Evolutionary conservation across 1,140 invertebrate genomes (phyloP).

Genomic region (Riptortus pedestris): DNA sequence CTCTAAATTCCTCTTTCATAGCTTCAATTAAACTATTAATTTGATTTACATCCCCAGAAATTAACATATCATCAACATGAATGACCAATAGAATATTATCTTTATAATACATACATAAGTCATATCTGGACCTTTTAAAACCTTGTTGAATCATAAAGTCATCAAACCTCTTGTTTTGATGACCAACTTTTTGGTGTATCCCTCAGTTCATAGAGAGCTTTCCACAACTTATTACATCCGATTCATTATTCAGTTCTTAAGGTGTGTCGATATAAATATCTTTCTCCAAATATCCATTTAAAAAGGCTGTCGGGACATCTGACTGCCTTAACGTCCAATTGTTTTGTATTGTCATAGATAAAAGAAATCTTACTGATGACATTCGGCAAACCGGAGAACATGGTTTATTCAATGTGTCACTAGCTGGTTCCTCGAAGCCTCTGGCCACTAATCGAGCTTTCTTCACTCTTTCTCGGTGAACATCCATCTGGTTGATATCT

Average conservation of each 20-base stretch:
- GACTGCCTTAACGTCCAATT: background rate
- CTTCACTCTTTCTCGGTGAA: background rate
- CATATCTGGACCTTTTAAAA: background rate
- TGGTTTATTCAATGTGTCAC: background rate
- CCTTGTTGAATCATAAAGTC: background rate
- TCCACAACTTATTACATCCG: background rate
- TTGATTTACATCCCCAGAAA: background rate
- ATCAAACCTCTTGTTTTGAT: background rate
- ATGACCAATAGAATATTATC: background rate
- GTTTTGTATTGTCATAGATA: too few relatives aligned
- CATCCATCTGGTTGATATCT: background rate
- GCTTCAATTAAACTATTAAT: background rate
- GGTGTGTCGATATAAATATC: background rate
- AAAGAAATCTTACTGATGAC: background rate
- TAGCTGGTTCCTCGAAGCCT: background rate
- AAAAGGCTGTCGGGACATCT: background rate
- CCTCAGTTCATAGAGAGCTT: background rate
- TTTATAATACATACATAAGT: background rate
- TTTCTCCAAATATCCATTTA: background rate
- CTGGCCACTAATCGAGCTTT: background rate
- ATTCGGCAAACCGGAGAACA: background rate
- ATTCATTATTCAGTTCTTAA: background rate
- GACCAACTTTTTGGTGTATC: background rate
- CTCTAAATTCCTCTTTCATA: background rate
- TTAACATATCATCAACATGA: background rate